Evolutionary conservation across 2,797 vertebrate genomes (phyloP).

Genomic region (Spinus olivaceus): DNA sequence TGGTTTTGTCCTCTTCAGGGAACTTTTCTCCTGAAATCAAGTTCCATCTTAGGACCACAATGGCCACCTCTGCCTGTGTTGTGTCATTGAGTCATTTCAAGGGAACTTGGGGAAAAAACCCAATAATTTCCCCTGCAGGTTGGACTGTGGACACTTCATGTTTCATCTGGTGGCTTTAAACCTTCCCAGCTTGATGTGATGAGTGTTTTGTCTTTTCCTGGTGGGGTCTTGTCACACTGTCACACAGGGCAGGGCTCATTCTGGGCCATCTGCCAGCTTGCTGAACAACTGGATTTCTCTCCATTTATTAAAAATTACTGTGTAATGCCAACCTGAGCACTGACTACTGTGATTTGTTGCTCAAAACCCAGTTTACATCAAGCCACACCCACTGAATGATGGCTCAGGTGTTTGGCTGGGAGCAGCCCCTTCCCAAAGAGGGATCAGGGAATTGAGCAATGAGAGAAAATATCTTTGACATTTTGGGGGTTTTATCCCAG

Average conservation of each 20-base stretch:
- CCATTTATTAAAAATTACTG: background rate
- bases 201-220: background rate
- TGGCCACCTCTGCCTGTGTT: background rate
- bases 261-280: background rate
- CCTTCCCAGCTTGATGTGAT: background rate
- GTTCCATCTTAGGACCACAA: accelerated
- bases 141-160: background rate
- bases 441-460: background rate
- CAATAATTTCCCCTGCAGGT: background rate
- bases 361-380: background rate
- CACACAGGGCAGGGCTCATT: background rate
- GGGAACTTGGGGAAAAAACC: background rate
- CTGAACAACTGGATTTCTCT: background rate
- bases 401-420: background rate
- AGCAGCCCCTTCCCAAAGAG: background rate
- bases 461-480: background rate
- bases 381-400: background rate
- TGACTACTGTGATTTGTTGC: background rate
- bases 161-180: background rate
- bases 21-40: background rate
- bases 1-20: background rate
- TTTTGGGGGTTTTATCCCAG: background rate
- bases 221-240: background rate
- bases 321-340: background rate
- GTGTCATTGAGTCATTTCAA: background rate